Base-by-base conservation (phyloP, 2,113 vertebrate genomes). In the Hippoglossus stenolepis region DNA sequence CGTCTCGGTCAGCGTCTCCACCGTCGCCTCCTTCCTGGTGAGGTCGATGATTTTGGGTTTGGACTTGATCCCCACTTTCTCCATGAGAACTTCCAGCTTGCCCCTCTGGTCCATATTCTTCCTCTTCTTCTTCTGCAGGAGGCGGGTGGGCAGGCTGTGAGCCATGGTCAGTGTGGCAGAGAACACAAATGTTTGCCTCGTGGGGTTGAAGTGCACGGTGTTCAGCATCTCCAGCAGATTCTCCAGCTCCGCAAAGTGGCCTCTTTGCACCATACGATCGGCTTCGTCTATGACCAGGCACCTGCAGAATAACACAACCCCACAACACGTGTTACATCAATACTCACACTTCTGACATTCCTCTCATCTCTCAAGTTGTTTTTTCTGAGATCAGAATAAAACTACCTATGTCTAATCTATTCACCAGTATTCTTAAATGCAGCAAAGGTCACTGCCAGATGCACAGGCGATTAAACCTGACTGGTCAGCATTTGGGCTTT, bases 211-310 rank as follows among this genome's bases (percentile, higher is more conserved):
- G 7, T 98, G 94, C 7, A 94, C 90, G 0, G 96, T 97, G 85
- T 91, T 96, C 57, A 99, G 94, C 95, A 98, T 82, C 90, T 99
- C 98, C 51, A 99, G 86, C 69, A 99, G 90, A 86, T 93, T 96
- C 65, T 97, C 96, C 78, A 99, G 95, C 90, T 99, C 97, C 5
- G 95, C 94, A 82, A 98, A 99, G 91, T 99, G 98, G 60, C 97
- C 98, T 83, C 94, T 96, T 88, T 99, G 97, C 65, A 99, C 95
- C 98, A 99, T 99, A 60, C 97, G 93, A 85, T 99, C 98, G 0
- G 98, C 98, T 91, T 99, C 98, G 76, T 99, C 98, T 3, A 99
- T 96, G 43, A 99, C 98, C 79, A 99, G 93, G 88, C 97, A 98
- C 89, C 98, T 99, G 90, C 2, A 56, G 13, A 26, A 72, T 1